Evolutionary conservation across 2,888 invertebrate species (phyloP).

Genomic region (Troides helena): DNA sequence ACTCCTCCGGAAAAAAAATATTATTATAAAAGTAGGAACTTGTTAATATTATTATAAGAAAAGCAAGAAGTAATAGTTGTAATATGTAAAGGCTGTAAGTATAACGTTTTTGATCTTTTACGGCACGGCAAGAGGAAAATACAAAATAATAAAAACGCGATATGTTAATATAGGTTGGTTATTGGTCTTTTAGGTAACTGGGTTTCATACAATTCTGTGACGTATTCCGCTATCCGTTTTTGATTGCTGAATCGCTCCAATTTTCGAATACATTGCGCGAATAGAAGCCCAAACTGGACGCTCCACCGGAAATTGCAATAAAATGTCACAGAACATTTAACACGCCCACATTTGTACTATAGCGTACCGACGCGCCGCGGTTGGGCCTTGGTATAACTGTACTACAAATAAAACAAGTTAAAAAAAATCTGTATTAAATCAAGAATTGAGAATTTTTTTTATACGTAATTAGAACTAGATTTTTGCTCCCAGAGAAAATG

Average conservation of each 20-base stretch:
- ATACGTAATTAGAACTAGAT: not conserved
- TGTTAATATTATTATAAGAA: too few species aligned
- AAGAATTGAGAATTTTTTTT: not conserved
- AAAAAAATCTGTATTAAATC: not conserved
- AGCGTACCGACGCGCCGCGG: constrained; percentile 9
- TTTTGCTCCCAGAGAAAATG: not conserved
- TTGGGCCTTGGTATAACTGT: not conserved
- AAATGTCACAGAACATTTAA: constrained; percentile 25
- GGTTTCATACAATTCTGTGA: not conserved
- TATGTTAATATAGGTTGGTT: too few species aligned
- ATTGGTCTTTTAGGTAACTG: too few species aligned
- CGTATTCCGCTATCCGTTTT: not conserved
- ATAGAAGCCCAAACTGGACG: constrained; percentile 6
- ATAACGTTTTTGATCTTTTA: too few species aligned
- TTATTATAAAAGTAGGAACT: too few species aligned
- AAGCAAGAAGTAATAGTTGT: too few species aligned
- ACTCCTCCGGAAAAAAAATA: too few species aligned
- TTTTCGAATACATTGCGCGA: constrained; percentile 9
- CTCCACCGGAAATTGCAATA: constrained; percentile 24
- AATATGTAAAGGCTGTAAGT: too few species aligned
- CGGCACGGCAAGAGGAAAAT: too few species aligned
- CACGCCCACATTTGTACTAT: constrained; percentile 24
- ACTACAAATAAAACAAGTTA: not conserved
- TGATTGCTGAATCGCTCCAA: constrained; percentile 8
- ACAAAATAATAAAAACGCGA: too few species aligned